Evolutionary conservation across 1,140 invertebrate species (phyloP).

Genomic region (Drosophila lacteicornis): DNA sequence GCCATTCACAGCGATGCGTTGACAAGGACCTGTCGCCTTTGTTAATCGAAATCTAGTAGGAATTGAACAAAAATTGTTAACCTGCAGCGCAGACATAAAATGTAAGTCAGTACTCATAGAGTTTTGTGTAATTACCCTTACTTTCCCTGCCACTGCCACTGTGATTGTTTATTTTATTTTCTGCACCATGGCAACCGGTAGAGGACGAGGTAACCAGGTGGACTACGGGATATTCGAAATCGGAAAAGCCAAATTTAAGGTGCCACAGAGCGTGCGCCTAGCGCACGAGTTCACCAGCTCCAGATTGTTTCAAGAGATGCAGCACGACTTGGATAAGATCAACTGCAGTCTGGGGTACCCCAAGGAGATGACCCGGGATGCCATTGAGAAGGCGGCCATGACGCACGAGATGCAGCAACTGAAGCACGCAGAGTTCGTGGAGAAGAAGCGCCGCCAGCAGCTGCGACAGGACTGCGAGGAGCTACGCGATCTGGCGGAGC

Average conservation of each 20-base stretch:
- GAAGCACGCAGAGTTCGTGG: constrained; percentile 53
- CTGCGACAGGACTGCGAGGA: constrained; percentile 56
- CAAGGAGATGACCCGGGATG: constrained; percentile 22
- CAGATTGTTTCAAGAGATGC: constrained; percentile 6
- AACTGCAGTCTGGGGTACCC: constrained; percentile 14
- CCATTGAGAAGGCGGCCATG: constrained; percentile 15
- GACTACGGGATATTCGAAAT: constrained; percentile 1
- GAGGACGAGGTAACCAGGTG: background rate
- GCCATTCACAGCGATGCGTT: constrained; percentile 7
- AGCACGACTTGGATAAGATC: constrained; percentile 13
- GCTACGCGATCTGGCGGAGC: constrained; percentile 49
- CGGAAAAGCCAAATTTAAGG: constrained; percentile 7
- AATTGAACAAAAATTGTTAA: background rate
- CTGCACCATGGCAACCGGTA: constrained; percentile 22
- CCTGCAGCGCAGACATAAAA: background rate
- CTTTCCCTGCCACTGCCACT: too few relatives aligned
- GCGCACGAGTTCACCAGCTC: background rate
- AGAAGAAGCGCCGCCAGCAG: constrained; percentile 59
- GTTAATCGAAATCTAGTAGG: too few relatives aligned
- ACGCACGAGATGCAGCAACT: constrained; percentile 52
- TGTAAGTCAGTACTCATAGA: background rate
- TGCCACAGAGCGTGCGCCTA: background rate
- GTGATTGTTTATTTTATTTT: constrained; percentile 4
- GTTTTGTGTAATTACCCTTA: background rate
- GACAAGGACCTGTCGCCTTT: background rate